phyloP scores from a whole-genome alignment of 2,113 vertebrate species.

The Callipepla squamata region DNA sequence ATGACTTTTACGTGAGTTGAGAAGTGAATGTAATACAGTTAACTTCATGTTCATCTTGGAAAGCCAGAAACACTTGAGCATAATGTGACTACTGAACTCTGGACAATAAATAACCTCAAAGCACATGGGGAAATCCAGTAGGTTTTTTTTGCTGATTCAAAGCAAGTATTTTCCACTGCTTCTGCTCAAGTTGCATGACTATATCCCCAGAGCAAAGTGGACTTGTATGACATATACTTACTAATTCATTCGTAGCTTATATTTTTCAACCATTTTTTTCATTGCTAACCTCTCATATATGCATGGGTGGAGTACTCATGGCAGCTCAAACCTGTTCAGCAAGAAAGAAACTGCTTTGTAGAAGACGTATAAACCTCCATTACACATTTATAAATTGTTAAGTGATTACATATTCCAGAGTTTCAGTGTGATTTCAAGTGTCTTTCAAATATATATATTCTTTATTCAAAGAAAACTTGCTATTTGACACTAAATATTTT shows the following conservation, averaged over 20 bases:
- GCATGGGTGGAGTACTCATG: conserved; percentile 35
- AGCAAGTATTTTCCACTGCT: not conserved
- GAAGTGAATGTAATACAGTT: not conserved
- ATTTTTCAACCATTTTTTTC: conserved; percentile 44
- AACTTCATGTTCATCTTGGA: not conserved
- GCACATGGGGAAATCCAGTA: not conserved
- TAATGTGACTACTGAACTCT: not conserved
- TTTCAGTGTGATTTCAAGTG: not conserved
- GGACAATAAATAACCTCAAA: not conserved
- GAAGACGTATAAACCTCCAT: not conserved
- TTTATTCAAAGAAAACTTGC: not conserved
- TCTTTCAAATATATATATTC: not conserved
- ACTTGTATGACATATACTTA: not conserved
- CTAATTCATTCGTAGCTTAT: not conserved
- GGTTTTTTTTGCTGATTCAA: not conserved
- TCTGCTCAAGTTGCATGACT: not conserved
- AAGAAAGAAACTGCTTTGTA: not conserved
- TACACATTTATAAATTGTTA: not conserved
- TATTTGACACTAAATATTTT: accelerated
- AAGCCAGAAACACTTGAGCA: not conserved
- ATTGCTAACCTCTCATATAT: conserved; percentile 22
- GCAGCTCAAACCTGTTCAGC: conserved; percentile 31
- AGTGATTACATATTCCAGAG: not conserved
- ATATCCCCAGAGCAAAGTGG: not conserved
- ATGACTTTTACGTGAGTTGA: not conserved